phyloP scores from a whole-genome alignment of 2,888 invertebrate genomes.

The Aplocera efformata region DNA sequence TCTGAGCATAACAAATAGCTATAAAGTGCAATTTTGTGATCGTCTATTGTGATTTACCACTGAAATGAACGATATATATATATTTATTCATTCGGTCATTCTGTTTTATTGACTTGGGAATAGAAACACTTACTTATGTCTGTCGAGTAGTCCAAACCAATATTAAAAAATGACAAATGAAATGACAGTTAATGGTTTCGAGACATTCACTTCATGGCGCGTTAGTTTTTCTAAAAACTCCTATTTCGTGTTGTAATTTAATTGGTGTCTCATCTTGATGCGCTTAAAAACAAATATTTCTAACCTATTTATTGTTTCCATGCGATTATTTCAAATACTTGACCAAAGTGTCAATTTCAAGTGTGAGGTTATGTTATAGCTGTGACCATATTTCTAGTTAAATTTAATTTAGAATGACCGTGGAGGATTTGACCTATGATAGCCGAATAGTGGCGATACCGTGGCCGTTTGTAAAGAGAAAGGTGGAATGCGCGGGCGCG shows the following conservation, averaged over 20 bases:
- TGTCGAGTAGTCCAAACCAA: too few relatives aligned
- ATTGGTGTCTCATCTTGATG: conserved; percentile 7
- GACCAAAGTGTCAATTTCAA: conserved; percentile 32
- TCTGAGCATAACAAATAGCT: too few relatives aligned
- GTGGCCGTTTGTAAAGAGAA: conserved; percentile 54
- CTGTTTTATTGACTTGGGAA: too few relatives aligned
- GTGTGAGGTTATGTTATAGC: conserved; percentile 71
- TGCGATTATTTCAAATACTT: conserved; percentile 11
- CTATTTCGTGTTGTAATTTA: conserved; percentile 17
- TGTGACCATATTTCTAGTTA: conserved; percentile 53
- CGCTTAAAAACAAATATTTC: conserved; percentile 5
- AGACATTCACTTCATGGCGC: conserved; percentile 41
- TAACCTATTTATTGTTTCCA: conserved; percentile 8
- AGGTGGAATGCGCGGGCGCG: conserved; percentile 76
- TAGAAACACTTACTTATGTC: too few relatives aligned
- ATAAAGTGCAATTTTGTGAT: too few relatives aligned
- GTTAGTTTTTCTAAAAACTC: conserved; percentile 41
- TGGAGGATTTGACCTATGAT: conserved; percentile 49
- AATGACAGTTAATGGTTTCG: too few relatives aligned
- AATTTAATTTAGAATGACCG: conserved; percentile 63
- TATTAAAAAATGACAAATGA: background rate
- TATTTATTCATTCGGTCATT: too few relatives aligned
- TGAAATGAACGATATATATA: too few relatives aligned
- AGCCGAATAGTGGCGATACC: conserved; percentile 58
- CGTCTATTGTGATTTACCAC: too few relatives aligned